Evolutionary conservation across 2,888 invertebrate genomes (phyloP), one percentile per base, ranked within the genome.

Genomic region (Eupithecia vulgata): DNA sequence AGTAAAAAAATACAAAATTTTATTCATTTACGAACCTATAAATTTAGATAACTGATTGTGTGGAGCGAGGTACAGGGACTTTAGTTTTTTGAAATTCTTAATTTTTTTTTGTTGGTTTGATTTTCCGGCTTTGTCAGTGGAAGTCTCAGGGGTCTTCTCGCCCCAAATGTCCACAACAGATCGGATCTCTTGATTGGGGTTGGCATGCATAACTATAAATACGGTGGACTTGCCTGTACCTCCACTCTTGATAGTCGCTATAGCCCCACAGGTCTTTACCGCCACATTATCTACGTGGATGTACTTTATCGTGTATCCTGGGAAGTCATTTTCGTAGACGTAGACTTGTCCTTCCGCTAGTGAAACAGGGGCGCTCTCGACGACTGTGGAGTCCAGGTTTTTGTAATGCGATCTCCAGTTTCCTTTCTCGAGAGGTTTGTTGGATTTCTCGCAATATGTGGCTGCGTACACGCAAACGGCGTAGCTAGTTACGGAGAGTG

Each of bases 121-220:
- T n/a, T 37, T 8, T 35, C 4, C 37, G n/a, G n/a, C 12, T 12
- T 10, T 10, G 12, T n/a, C 62, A 64, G 35, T 35, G 10, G 62
- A n/a, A 75, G 82, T 87, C 5, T 17, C 76, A 5, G 30, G 64
- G 12, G 17, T 77, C 75, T 82, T 87, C 7, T 81, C 83, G 0
- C 93, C 93, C 93, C 93, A 93, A 35, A 93, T 89, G 68, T 93
- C 92, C 8, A 93, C 85, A 1, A 93, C 92, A 0, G 92, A 87
- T 1, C 92, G 81, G 25, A 93, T 92, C 74, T 92, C 93, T 34
- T 91, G 87, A 75, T 90, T 86, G 0, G 86, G 80, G 2, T 78
- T 86, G 0, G 93, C 90, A 57, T 87, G 88, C 0, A 93, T 83
- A 0, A 93, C 85, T n/a, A 93, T 84, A 1, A 93, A 79, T 4